Evolutionary conservation across 2,888 invertebrate genomes (phyloP), one percentile per base, ranked within the genome.

Genomic region (Phorcus lineatus): DNA sequence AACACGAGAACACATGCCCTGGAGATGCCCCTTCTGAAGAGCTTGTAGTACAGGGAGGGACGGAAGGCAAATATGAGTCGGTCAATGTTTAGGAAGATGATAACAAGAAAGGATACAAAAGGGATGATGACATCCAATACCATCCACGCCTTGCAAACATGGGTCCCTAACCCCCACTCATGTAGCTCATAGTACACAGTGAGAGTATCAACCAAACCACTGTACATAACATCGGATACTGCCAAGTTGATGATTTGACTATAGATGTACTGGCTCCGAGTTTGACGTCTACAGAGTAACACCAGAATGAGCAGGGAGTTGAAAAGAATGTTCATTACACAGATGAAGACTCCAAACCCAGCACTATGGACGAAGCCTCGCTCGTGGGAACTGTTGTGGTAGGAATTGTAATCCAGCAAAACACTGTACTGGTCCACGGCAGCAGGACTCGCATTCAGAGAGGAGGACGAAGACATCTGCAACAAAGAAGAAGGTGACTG

Each of bases 131-230:
- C 80, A 62, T 85, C 85, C 19, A 84, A 80, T 40, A 85, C 75
- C 81, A 85, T 83, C 83, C 83, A 85, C 13, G 83, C 80, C 80
- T 82, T 82, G 55, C 85, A 85, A 66, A 83, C 82, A 36, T 47
- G 66, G n/a, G 47, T 74, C 24, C 82, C 84, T 9, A 85, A 62
- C 9, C 62, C 19, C 85, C 85, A 85, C n/a, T 77, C 77, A 40
- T 81, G 77, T 24, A 85, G 74, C 31, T 85, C 84, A 54, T 78
- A 82, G 79, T 85, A 85, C 17, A 84, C 80, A 9, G 83, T 85
- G 24, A 85, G 79, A 3, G 83, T 82, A 77, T 85, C 85, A 24
- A 85, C 84, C 24, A 81, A 74, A 17, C 80, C 77, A 57, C 84
- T 78, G 75, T 80, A 84, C 24, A 67, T 28, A 24, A 82, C 74